A percentile compares a stretch with the other conserved stretches of the same genome.
These are phyloP conservation scores for Abscondita cerata DNA, from an alignment of 2,888 invertebrate species.

Conservation along the genomic window DNA sequence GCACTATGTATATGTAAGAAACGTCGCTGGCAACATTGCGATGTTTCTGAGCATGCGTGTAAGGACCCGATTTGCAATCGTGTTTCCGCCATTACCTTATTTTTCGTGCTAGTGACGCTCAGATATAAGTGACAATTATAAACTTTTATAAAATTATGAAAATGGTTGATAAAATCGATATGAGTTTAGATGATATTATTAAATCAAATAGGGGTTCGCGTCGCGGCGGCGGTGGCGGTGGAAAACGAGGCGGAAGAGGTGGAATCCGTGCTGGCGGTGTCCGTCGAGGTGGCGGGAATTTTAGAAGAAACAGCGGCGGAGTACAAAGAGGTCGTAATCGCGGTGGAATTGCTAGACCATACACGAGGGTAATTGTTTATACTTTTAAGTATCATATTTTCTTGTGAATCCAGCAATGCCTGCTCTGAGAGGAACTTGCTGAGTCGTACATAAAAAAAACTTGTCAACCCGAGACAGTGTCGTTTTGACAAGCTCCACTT, in stretches of 20 bases:
- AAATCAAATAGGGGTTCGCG: slow-evolving; percentile 77
- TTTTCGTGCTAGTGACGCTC: slow-evolving; percentile 23
- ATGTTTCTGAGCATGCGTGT: slow-evolving; percentile 12
- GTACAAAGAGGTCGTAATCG: slow-evolving; percentile 76
- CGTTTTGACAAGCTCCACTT: slow-evolving; percentile 52
- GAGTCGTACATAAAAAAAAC: slow-evolving; percentile 41
- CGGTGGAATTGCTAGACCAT: slow-evolving; percentile 73
- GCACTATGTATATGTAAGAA: too few species aligned
- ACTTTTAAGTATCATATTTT: slow-evolving; percentile 42
- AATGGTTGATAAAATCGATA: slow-evolving; percentile 95
- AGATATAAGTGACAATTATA: background rate
- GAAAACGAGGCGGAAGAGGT: slow-evolving; percentile 51
- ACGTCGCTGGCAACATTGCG: slow-evolving; percentile 7
- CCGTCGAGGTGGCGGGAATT: slow-evolving; percentile 62
- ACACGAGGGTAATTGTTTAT: slow-evolving; percentile 72
- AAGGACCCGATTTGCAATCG: background rate
- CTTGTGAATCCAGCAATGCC: slow-evolving; percentile 43
- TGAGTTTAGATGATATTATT: slow-evolving; percentile 97
- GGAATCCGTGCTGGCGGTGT: slow-evolving; percentile 56
- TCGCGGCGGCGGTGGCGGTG: slow-evolving; percentile 67
- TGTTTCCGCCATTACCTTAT: slow-evolving; percentile 24
- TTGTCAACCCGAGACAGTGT: slow-evolving; percentile 30
- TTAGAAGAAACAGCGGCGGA: slow-evolving; percentile 54
- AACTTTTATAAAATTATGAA: slow-evolving; percentile 51
- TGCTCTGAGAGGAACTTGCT: slow-evolving; percentile 40